phyloP scores from a whole-genome alignment of 2,113 vertebrate genomes.

The Seriola rivoliana region DNA sequence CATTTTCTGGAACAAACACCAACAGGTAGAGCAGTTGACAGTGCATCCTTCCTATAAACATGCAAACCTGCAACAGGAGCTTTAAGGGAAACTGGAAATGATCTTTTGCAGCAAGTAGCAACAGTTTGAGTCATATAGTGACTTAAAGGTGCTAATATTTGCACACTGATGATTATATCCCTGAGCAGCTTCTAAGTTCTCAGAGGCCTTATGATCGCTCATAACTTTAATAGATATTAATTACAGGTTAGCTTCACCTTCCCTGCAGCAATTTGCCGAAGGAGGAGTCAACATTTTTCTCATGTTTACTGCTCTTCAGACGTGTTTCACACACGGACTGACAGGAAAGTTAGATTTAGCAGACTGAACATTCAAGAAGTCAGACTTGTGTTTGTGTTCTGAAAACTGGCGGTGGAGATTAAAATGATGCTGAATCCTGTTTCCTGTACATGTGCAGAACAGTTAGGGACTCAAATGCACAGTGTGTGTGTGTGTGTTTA shows the following conservation, averaged over 20 bases:
- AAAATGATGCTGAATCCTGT: too few species aligned
- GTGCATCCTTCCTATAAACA: not conserved
- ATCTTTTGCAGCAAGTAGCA: not conserved
- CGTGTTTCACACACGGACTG: too few species aligned
- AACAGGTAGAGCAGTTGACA: not conserved
- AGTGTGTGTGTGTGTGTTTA: slow-evolving; percentile 7
- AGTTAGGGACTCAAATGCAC: not conserved
- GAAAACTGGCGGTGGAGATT: not conserved
- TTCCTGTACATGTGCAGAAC: not conserved
- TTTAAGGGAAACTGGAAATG: not conserved
- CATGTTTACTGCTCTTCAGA: not conserved
- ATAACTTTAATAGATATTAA: not conserved
- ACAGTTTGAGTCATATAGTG: not conserved
- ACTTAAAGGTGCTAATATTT: not conserved
- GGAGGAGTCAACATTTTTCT: not conserved
- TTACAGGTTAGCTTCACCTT: not conserved
- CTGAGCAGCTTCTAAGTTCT: too few species aligned
- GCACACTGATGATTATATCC: too few species aligned
- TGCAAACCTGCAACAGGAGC: not conserved
- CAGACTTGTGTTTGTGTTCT: not conserved
- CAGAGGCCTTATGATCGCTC: not conserved
- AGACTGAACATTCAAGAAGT: not conserved
- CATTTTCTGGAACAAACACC: slow-evolving; percentile 1
- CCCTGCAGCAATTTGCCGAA: slow-evolving; percentile 5
- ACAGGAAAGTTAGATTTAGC: too few species aligned